Base-by-base conservation (phyloP, 2,113 vertebrate species). In the Dipodomys stephensi region DNA sequence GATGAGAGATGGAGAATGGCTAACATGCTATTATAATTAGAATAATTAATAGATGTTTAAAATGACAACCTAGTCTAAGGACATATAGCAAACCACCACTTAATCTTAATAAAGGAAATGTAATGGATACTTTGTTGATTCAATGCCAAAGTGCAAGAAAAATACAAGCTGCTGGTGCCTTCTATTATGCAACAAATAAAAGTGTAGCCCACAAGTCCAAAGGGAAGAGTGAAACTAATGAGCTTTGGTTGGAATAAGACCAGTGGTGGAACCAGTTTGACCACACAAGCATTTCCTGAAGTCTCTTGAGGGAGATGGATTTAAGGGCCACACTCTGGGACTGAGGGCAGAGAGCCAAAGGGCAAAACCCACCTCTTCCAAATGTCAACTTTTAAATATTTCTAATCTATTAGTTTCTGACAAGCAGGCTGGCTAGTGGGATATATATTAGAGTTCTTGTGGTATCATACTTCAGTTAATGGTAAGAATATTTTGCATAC, bases 211-310 rank as follows among this genome's bases (percentile, higher is more conserved):
- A 91, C 96, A 96, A 90, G 91, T 88, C 94, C 91, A 79, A 94
- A 92, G 97, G 95, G 95, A 97, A 94, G 94, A 96, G 39, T 96
- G 87, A 95, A 96, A 89, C 94, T 97, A 97, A 95, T 94, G 89
- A 96, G 95, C 91, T 96, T 97, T 96, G 80, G 32, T 97, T 97
- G 95, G 95, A 96, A 91, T 74, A 79, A 93, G 67, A 93, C 92
- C 96, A 95, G 23, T 84, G 80, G 35, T 27, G 13, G 91, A 94
- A 96, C 73, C 28, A 89, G 81, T 84, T 72, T 91, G 96, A 91
- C 96, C 95, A 94, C 95, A 94, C 84, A 95, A 62, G 82, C 77
- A 64, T 96, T 96, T 95, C 72, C 73, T 83, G 16, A 4, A 76
- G 89, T 85, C 81, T 95, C 87, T 80, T 82, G 65, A 23, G 88